Evolutionary conservation across 1,140 invertebrate species (phyloP).

Genomic region (Drosophila insularis): DNA sequence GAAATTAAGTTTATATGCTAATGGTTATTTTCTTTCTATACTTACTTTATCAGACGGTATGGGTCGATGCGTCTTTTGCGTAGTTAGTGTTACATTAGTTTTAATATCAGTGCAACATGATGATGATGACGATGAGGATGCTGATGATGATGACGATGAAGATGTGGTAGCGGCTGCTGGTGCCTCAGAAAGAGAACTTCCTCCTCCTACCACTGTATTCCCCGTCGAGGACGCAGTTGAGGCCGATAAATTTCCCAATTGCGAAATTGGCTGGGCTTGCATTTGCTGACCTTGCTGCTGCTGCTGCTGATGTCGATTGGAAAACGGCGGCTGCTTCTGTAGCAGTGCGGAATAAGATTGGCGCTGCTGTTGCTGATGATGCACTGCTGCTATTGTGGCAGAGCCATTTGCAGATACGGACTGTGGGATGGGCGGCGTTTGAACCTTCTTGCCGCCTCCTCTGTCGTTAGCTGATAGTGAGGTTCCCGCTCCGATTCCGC

Average conservation of each 20-base stretch:
- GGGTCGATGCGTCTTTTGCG: slow-evolving; percentile 63
- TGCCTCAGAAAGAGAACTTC: slow-evolving; percentile 30
- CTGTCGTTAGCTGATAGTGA: slow-evolving; percentile 34
- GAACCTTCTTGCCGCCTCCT: slow-evolving; percentile 15
- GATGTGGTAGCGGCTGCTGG: slow-evolving; percentile 26
- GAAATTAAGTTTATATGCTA: no score
- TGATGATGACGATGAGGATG: slow-evolving; percentile 17
- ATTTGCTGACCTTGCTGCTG: slow-evolving; percentile 21
- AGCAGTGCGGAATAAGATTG: slow-evolving; percentile 26
- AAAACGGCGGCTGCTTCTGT: slow-evolving; percentile 26
- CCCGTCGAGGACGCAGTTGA: slow-evolving; percentile 20
- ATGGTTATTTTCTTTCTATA: no score
- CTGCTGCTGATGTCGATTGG: slow-evolving; percentile 4
- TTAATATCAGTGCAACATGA: slow-evolving; percentile 43
- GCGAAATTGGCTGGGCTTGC: slow-evolving; percentile 19
- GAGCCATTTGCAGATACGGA: slow-evolving; percentile 18
- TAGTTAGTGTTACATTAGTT: slow-evolving; percentile 48
- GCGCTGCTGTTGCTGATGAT: slow-evolving; percentile 27
- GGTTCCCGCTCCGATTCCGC: slow-evolving; percentile 3
- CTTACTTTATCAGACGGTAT: slow-evolving; percentile 73
- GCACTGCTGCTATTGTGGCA: slow-evolving; percentile 43
- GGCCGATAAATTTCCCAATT: slow-evolving; percentile 16
- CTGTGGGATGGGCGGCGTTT: slow-evolving; percentile 11
- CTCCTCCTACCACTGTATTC: slow-evolving; percentile 1
- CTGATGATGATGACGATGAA: slow-evolving; percentile 22